Base-by-base conservation (phyloP, 2,888 invertebrate species). In the Elmis aenea region DNA sequence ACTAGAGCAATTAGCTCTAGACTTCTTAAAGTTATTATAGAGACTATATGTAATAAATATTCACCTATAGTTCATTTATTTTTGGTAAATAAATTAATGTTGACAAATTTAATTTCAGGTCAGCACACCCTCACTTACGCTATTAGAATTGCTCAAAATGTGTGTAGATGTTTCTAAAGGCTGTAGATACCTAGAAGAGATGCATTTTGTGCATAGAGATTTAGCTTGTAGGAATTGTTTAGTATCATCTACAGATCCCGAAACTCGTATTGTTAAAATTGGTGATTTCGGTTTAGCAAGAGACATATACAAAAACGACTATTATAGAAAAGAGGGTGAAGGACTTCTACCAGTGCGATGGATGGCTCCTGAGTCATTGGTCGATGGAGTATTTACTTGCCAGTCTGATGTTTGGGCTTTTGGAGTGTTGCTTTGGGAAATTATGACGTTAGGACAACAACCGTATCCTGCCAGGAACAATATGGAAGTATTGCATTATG, bases 341-440 rank as follows among this genome's bases (percentile, higher is more conserved):
- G 83, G 94, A 1, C 69, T 95, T 26, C 67, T 97, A 30, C 97
- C 96, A 1, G 93, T 97, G 1, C 75, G 95, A 22, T 97, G 97
- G 97, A 96, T 99, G 95, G 85, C 95, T 0, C 96, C 96, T 1
- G 99, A 99, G 68, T 92, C 94, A 13, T 70, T 97, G 6, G 84
- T 92, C 1, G 95, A 96, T 62, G 95, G 96, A 0, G 86, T 96
- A 1, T 99, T 96, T 64, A 94, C 95, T 0, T 88, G 89, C 29
- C 95, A 96, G 62, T 92, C 93, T 0, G 97, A 97, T 66, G 94
- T 96, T 3, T 96, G 96, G 96, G 84, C 91, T 0, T 92, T 91
- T 70, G 90, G 87, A 0, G 87, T 97, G 0, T 71, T 97, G 2
- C 79, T 95, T 61, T 97, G 96, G 95, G 99, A 99, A 74, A 90